Base-by-base conservation (phyloP, 2,113 vertebrate genomes). In the Syrmaticus mikado region DNA sequence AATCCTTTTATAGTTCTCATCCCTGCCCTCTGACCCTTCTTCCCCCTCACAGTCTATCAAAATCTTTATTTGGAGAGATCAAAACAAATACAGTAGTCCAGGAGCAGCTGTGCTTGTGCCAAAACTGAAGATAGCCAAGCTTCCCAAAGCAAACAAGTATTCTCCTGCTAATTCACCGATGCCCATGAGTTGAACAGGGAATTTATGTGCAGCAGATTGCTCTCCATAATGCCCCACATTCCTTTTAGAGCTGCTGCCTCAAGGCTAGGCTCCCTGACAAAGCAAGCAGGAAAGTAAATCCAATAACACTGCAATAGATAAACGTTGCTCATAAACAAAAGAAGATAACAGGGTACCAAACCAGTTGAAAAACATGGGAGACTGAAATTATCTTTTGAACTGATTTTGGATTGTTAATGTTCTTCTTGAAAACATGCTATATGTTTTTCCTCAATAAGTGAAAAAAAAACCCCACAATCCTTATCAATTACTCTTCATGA, bases 201-300 rank as follows among this genome's bases (percentile, higher is more conserved):
- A 24, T 11, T 40, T 0, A 0, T 13, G 52, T 60, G 36, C 62
- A 83, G 24, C 32, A 6, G 10, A 73, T 9, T 6, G 4, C 13
- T 21, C 18, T 73, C 67, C 21, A 3, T 40, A 78, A 40, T 3
- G 7, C 7, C 3, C 22, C 28, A 4, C 7, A 2, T 16, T 82
- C 22, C 46, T 87, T 52, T n/a, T 4, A 58, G 30, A 82, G 53
- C 22, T 75, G 72, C 66, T 85, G 48, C 55, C 76, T 82, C 60
- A 68, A 36, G 30, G 79, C 25, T 40, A 65, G 34, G 18, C 41
- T 46, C 50, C 27, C 32, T 3, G 6, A 84, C 48, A 82, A 82
- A 72, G 52, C n/a, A 58, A 57, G 24, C 28, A 70, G 64, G 38
- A 74, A 95, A 77, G 45, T 34, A 89, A 95, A 87, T 43, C 27